phyloP scores from a whole-genome alignment of 2,888 invertebrate species.

The Macrophya alboannulata region DNA sequence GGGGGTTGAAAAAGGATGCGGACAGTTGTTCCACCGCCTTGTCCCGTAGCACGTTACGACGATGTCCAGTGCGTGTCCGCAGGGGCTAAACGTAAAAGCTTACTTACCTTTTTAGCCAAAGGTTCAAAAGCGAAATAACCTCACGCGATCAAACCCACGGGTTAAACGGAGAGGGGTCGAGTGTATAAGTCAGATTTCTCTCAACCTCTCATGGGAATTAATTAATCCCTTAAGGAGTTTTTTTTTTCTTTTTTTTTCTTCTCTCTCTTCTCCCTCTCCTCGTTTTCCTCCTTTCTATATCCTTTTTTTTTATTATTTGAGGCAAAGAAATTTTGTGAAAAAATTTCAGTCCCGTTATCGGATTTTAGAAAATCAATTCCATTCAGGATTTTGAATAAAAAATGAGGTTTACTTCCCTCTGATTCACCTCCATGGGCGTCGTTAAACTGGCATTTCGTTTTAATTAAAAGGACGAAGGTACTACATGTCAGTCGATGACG shows the following conservation, averaged over 20 bases:
- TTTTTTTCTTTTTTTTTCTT: neutral
- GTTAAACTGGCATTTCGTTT: slow-evolving; percentile 25
- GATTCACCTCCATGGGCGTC: neutral
- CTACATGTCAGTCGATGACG: slow-evolving; percentile 19
- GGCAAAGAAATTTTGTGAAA: too few relatives aligned
- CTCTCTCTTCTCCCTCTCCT: neutral
- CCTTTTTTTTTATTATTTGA: too few relatives aligned
- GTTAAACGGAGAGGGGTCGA: neutral
- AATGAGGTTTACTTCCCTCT: neutral
- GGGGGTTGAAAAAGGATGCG: neutral
- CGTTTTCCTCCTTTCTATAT: neutral
- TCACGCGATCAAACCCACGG: slow-evolving; percentile 22
- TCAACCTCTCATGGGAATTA: neutral
- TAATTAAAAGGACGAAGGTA: slow-evolving; percentile 25
- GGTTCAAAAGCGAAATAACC: slow-evolving; percentile 16
- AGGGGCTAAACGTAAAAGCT: slow-evolving; percentile 40
- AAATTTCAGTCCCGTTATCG: too few relatives aligned
- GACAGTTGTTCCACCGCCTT: neutral
- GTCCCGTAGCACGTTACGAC: neutral
- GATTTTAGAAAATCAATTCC: slow-evolving; percentile 5
- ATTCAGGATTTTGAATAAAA: neutral
- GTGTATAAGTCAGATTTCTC: neutral
- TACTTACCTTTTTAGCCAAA: slow-evolving; percentile 43
- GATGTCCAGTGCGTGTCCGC: slow-evolving; percentile 43
- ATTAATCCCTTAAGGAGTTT: neutral